Evolutionary conservation across 2,888 invertebrate species (phyloP).

Genomic region (Sphaerophoria rueppellii): DNA sequence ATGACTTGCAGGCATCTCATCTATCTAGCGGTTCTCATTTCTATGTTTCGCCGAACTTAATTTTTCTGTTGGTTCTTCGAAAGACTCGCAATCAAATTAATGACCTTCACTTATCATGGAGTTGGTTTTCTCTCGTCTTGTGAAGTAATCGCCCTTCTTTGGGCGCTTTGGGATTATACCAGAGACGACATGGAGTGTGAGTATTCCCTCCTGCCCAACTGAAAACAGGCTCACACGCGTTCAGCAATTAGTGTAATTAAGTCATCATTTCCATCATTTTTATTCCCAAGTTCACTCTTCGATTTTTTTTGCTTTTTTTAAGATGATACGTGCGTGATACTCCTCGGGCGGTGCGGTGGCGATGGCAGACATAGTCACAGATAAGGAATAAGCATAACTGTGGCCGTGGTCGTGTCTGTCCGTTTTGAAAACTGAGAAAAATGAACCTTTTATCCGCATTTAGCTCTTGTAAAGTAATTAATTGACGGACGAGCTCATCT

Average conservation of each 20-base stretch:
- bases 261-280: constrained; percentile 72
- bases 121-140: constrained; percentile 25
- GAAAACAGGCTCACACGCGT: constrained; percentile 55
- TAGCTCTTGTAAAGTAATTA: constrained; percentile 65
- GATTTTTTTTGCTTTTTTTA: constrained; percentile 23
- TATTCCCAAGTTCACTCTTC: constrained; percentile 44
- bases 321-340: constrained; percentile 65
- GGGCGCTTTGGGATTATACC: constrained; percentile 43
- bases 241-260: constrained; percentile 73
- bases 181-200: constrained; percentile 13
- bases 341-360: not conserved
- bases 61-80: constrained; percentile 2
- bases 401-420: not conserved
- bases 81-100: constrained; percentile 62
- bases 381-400: not conserved
- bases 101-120: constrained; percentile 70
- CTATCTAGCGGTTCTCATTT: constrained; percentile 60
- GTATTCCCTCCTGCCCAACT: not conserved
- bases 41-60: constrained; percentile 7
- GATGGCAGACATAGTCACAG: not conserved
- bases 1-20: constrained; percentile 60
- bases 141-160: constrained; percentile 16
- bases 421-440: not conserved
- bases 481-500: constrained; percentile 64
- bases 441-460: constrained; percentile 66